Evolutionary conservation across 2,113 vertebrate species (phyloP), one percentile per base, ranked within the genome.

Genomic region (Hemichromis elongatus): DNA sequence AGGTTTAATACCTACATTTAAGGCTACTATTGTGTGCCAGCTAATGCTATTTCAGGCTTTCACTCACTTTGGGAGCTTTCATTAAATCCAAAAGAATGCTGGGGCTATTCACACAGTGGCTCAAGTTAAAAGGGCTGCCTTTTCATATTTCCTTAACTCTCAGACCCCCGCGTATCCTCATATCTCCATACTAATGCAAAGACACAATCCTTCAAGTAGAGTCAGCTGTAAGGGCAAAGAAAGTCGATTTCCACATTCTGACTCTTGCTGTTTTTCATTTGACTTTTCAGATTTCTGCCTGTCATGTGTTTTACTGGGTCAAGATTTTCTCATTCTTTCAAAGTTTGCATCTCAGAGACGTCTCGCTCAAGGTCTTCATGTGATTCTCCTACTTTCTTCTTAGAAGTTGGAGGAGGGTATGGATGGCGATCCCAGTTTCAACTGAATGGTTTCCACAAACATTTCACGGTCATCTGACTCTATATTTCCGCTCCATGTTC

Each of bases 61-160:
- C 92, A 92, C 86, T 93, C 93, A 89, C 93, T 90, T 90, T 82
- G 81, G 90, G 75, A 86, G 84, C 91, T 94, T 95, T 96, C 94
- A 96, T 96, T 96, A 96, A 96, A 96, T 93, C 86, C 86, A 77
- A 87, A 91, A 93, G 93, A 96, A 96, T 95, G 93, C 88, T 50
- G 12, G 56, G 52, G 87, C 92, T 93, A 92, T 96, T 96, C 95
- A 92, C 90, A 90, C 66, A 54, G 80, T 80, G 78, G 63, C 85
- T 88, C 11, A 70, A 91, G 87, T 93, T 94, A 93, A 92, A 93
- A 92, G 92, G 88, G 75, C 80, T 82, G 78, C 85, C 66, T 83
- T 92, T 91, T 78, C 77, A 83, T 88, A 89, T 88, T 90, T 86
- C 88, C 77, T 90, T 79, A 86, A 88, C 90, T 90, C 85, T 81